A percentile compares a stretch with the other conserved stretches of the same genome.
phyloP scores from a whole-genome alignment of 2,888 invertebrate genomes.

The Boloria selene region DNA sequence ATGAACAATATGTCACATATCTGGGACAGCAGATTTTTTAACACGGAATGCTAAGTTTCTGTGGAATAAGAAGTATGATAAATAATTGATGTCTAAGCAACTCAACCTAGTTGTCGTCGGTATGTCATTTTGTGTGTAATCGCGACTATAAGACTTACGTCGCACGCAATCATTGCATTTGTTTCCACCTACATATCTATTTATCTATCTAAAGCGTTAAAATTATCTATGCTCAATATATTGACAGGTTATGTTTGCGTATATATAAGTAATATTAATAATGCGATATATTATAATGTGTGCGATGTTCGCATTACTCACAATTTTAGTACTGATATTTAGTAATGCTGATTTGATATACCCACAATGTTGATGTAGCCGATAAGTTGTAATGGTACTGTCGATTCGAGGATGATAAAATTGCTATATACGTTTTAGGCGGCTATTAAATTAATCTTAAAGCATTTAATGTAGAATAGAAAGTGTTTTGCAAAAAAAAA shows the following conservation, averaged over 20 bases:
- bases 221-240: no score
- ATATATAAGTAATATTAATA: background rate
- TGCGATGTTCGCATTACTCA: slow-evolving; percentile 21
- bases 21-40: no score
- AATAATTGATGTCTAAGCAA: no score
- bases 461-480: background rate
- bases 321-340: slow-evolving; percentile 17
- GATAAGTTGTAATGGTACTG: slow-evolving; percentile 44
- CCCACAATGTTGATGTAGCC: slow-evolving; percentile 31
- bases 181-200: no score
- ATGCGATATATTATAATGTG: slow-evolving; percentile 7
- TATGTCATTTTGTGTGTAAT: background rate
- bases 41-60: no score
- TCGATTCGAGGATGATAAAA: slow-evolving; percentile 50
- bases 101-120: no score
- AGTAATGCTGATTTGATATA: slow-evolving; percentile 28
- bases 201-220: no score
- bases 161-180: background rate
- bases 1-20: no score
- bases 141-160: background rate
- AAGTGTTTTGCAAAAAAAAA: slow-evolving; percentile 2
- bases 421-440: slow-evolving; percentile 14
- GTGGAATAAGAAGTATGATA: no score
- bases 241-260: no score
- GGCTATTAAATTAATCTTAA: background rate